Evolutionary conservation across 2,797 vertebrate genomes (phyloP), one percentile per base, ranked within the genome.

Genomic region (Rhabdophis nuchalis): DNA sequence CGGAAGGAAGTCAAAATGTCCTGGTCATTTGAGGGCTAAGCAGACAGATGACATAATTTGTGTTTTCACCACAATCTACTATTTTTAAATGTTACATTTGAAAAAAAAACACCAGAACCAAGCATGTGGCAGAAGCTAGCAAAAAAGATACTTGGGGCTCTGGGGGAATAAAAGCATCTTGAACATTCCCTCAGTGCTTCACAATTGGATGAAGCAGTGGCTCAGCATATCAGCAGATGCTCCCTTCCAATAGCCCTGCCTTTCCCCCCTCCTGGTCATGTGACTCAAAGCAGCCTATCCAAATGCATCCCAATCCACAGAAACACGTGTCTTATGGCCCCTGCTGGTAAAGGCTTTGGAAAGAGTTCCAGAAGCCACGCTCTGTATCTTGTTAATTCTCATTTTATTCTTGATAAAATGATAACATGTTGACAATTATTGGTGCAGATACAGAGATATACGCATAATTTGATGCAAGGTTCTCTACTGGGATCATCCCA

Each of bases 401-500:
- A 54, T 61, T 88, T 92, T 92, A 29, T 32, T 29, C 6, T 20
- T 56, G 16, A 56, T 60, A 86, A 89, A 90, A 72, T 13, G 56
- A 93, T 85, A 82, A 3, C 88, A 61, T 64, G 46, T 53, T 0
- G 68, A 12, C 2, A 13, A 91, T 82, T 1, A 5, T 85, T 20
- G 29, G 14, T 4, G 56, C 72, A 41, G 92, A 93, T 94, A 0
- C 7, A 57, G 0, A 41, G 9, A 41, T 36, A 29, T 56, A 14
- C 32, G 23, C 8, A 61, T 41, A 94, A 29, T 89, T 86, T 50
- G 85, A 90, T 56, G 23, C 64, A 92, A 91, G 92, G 4, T 92
- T 89, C 92, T 87, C 92, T 92, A 88, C 89, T 91, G 88, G 72
- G 93, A 92, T 90, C 29, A 91, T 50, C 54, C 68, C 92, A n/a